A percentile compares a stretch with the other conserved stretches of the same genome.
Conservation (phyloP, 2,113 vertebrate species). For the Centropristis striata region DNA sequence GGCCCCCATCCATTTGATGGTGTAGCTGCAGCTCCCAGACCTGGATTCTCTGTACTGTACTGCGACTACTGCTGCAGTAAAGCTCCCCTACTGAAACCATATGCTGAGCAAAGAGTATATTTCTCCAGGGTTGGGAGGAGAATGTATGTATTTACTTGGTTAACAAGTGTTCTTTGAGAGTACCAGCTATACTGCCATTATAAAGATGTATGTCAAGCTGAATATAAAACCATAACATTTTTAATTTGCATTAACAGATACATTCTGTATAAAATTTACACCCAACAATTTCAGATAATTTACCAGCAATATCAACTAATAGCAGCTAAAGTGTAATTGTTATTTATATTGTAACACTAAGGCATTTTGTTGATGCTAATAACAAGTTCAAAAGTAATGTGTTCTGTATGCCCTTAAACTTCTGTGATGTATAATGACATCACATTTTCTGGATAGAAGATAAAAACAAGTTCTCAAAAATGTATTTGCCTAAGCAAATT, state of each 20-base stretch:
- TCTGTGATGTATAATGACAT: too few relatives aligned
- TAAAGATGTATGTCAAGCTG: not conserved
- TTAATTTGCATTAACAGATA: not conserved
- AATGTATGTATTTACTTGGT: not conserved
- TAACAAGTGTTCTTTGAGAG: not conserved
- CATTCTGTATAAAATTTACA: not conserved
- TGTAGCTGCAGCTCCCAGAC: constrained; percentile 25
- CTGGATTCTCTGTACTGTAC: constrained; percentile 19
- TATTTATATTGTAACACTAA: not conserved
- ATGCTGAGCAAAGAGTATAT: constrained; percentile 1
- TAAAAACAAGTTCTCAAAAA: too few relatives aligned
- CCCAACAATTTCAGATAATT: too few relatives aligned
- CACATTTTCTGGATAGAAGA: too few relatives aligned
- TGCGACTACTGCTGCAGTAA: constrained; percentile 9
- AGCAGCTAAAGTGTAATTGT: not conserved
- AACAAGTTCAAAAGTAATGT: too few relatives aligned
- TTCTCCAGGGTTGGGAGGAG: not conserved
- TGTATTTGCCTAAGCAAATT: too few relatives aligned
- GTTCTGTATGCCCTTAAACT: too few relatives aligned
- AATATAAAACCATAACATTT: too few relatives aligned
- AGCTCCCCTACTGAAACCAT: constrained; percentile 4
- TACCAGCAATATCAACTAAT: not conserved
- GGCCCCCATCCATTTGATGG: constrained; percentile 37
- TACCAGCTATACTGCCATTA: not conserved
- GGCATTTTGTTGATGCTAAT: not conserved